These are phyloP conservation scores for Chionodraco myersi DNA, from an alignment of 2,113 vertebrate genomes.

Conservation along the genomic window DNA sequence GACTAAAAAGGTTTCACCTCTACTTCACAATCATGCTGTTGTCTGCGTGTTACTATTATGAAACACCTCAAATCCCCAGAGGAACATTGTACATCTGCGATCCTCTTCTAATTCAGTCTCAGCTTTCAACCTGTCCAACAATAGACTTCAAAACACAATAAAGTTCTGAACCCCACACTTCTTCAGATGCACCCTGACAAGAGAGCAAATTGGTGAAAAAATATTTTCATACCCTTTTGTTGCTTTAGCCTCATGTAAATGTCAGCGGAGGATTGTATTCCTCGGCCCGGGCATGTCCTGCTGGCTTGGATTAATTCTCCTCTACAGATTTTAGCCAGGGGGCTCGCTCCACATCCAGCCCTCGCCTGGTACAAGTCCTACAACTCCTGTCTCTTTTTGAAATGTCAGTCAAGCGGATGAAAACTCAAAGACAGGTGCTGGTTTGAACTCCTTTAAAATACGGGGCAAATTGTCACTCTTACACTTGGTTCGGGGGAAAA, in stretches of 20 bases:
- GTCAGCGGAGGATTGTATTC: constrained; percentile 50
- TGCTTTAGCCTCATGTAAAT: constrained; percentile 56
- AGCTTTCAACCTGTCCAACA: constrained; percentile 40
- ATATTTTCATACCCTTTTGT: constrained; percentile 30
- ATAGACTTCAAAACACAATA: constrained; percentile 12
- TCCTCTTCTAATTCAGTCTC: constrained; percentile 43
- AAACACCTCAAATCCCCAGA: constrained; percentile 34
- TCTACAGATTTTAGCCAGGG: constrained; percentile 60
- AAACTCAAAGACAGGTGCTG: constrained; percentile 20
- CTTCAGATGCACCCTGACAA: constrained; percentile 18
- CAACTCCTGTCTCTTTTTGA: constrained; percentile 30
- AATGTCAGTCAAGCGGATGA: constrained; percentile 63
- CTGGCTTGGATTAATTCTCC: constrained; percentile 55
- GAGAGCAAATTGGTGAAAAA: constrained; percentile 41
- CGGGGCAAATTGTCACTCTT: constrained; percentile 17
- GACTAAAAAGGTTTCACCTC: constrained; percentile 5
- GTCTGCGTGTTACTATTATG: constrained; percentile 23
- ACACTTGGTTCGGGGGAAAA: constrained; percentile 18
- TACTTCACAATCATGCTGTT: constrained; percentile 19
- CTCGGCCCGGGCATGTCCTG: constrained; percentile 34
- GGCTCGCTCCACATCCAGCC: constrained; percentile 43
- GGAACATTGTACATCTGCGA: constrained; percentile 14
- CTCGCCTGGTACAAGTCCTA: constrained; percentile 35
- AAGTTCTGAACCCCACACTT: constrained; percentile 42
- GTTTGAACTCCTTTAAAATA: constrained; percentile 7